Conservation (phyloP, 2,888 invertebrate species). For the Euproctis similis region DNA sequence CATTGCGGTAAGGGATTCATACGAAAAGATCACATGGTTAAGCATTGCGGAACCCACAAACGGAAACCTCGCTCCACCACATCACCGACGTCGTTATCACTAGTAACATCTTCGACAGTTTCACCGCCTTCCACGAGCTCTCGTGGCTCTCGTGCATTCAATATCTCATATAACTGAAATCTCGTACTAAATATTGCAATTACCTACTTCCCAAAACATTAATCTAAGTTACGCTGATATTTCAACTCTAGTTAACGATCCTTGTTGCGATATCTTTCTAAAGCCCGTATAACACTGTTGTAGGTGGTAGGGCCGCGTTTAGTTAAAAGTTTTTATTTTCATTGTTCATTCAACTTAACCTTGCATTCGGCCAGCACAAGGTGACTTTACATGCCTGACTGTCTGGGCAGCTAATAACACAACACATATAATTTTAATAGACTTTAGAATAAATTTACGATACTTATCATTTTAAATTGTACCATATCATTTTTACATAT, state of each 20-base stretch:
- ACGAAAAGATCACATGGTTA: conserved; percentile 93
- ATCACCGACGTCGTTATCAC: conserved; percentile 39
- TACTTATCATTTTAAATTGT: conserved; percentile 56
- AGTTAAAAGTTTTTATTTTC: conserved; percentile 58
- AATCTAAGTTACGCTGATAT: no score
- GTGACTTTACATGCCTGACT: conserved; percentile 71
- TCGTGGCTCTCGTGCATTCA: conserved; percentile 9
- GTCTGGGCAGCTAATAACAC: conserved; percentile 69
- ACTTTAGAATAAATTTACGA: conserved; percentile 56
- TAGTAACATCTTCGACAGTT: conserved; percentile 30
- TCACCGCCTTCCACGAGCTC: conserved; percentile 17
- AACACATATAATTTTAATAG: conserved; percentile 71
- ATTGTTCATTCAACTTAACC: conserved; percentile 69
- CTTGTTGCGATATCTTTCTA: no score
- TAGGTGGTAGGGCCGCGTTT: no score
- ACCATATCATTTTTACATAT: conserved; percentile 67
- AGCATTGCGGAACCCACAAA: conserved; percentile 88
- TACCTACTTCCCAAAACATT: no score
- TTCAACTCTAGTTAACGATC: no score
- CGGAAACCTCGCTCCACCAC: conserved; percentile 62
- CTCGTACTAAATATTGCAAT: no score
- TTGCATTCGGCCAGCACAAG: conserved; percentile 60
- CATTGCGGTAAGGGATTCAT: conserved; percentile 92
- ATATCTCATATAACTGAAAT: conserved; percentile 13
- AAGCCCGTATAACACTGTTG: no score